These are phyloP conservation scores for Columba guinea DNA, from an alignment of 2,797 vertebrate genomes.

Conservation along the genomic window DNA sequence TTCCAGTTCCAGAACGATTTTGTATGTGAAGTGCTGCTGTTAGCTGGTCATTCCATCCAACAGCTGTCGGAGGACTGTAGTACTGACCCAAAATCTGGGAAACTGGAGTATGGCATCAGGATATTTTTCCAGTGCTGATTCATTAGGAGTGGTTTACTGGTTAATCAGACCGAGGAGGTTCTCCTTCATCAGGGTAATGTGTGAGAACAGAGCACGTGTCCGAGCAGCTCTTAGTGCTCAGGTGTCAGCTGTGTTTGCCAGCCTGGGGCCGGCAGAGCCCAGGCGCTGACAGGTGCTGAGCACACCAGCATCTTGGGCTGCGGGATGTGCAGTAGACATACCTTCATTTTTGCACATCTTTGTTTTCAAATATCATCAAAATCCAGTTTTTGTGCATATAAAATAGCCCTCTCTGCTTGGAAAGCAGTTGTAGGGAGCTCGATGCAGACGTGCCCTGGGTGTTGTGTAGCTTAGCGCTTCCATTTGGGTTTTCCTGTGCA, in stretches of 20 bases:
- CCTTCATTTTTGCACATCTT: background rate
- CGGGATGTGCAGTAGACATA: accelerated
- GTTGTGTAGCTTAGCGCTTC: accelerated
- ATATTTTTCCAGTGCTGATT: background rate
- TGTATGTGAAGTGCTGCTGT: background rate
- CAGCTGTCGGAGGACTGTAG: background rate
- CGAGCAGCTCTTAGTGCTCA: background rate
- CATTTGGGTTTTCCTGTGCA: background rate
- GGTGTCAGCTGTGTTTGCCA: background rate
- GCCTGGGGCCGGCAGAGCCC: background rate
- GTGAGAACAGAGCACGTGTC: background rate
- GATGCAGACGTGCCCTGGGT: accelerated
- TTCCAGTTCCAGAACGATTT: background rate
- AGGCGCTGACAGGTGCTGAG: background rate
- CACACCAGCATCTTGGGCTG: background rate
- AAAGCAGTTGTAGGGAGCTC: background rate
- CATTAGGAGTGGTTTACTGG: background rate
- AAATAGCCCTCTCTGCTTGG: background rate
- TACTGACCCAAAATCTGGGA: background rate
- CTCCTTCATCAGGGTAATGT: background rate
- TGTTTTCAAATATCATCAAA: background rate
- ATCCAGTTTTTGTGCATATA: accelerated
- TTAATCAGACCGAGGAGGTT: background rate
- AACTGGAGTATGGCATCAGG: background rate
- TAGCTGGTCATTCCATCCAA: background rate